Conservation (phyloP, 2,113 vertebrate species). For the Aphyosemion australe region DNA sequence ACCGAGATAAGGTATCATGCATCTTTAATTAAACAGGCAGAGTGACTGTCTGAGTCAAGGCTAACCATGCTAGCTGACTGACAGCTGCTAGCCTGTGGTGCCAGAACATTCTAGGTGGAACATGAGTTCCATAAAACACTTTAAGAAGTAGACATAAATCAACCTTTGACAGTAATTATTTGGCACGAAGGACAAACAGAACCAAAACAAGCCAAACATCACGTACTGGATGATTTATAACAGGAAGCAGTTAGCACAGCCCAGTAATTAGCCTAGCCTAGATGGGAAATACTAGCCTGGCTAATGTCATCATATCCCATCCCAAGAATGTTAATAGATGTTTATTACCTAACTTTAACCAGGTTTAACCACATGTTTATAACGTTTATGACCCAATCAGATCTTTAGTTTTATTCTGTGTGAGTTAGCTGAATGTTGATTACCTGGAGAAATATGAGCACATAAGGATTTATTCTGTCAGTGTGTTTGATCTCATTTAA, state of each 20-base stretch:
- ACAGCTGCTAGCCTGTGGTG: neutral
- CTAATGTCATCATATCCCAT: neutral
- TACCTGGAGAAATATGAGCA: too few species aligned
- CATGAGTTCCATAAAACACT: neutral
- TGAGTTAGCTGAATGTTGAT: too few species aligned
- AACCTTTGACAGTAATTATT: neutral
- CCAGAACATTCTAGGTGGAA: neutral
- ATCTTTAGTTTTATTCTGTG: too few species aligned
- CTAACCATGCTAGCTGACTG: neutral
- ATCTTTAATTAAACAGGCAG: slow-evolving; percentile 7
- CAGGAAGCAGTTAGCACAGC: neutral
- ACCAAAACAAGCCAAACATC: neutral
- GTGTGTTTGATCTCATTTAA: too few species aligned
- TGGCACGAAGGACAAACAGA: neutral
- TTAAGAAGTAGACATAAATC: neutral
- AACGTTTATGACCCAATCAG: too few species aligned
- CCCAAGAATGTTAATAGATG: neutral
- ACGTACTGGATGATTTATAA: neutral
- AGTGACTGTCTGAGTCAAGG: neutral
- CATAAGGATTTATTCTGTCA: too few species aligned
- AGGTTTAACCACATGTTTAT: too few species aligned
- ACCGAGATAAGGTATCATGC: neutral
- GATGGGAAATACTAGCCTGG: neutral
- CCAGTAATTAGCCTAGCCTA: slow-evolving; percentile 1
- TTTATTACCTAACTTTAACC: too few species aligned